Base-by-base conservation (phyloP, 2,797 vertebrate genomes). In the Sparus aurata region DNA sequence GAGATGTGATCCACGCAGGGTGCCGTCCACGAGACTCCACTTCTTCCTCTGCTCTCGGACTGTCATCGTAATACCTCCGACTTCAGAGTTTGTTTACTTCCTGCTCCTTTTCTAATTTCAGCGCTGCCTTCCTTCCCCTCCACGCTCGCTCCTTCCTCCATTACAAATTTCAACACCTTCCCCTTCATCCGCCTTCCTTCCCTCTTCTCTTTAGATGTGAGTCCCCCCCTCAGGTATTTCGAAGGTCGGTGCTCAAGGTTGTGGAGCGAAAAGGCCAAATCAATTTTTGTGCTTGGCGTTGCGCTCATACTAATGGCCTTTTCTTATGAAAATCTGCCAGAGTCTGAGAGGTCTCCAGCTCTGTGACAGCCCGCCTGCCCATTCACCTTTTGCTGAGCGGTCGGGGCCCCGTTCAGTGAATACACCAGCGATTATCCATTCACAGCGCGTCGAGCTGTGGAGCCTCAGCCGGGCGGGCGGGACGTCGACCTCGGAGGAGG, bases 191-290 rank as follows among this genome's bases (percentile, higher is more conserved):
- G 1, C 25, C 30, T 5, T 53, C 58, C 7, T 59, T 52, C 43
- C 47, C 64, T n/a, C 55, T 11, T 61, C 52, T 52, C 67, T 62
- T 74, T 22, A 58, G 58, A 69, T 60, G 46, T n/a, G 38, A 59
- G 62, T 23, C 22, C 49, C 47, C 47, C 50, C 74, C 45, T 20
- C 57, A 67, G 76, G 78, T 82, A 57, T 77, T 75, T 47, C 3
- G 75, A 87, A 90, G 87, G 86, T 91, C 52, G 47, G 59, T 0
- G 53, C 75, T 75, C 79, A 85, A 87, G 87, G 89, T 89, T 91
- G 80, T n/a, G 50, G 73, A 90, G 85, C 67, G n/a, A 92, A 92
- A 92, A 92, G 88, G 89, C 88, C 91, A 90, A 90, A 91, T 92
- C 87, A 75, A 90, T 92, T 87, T 67, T 6, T 70, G 73, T 2